Base-by-base conservation (phyloP, 1,140 invertebrate genomes). In the Odontomachus brunneus region DNA sequence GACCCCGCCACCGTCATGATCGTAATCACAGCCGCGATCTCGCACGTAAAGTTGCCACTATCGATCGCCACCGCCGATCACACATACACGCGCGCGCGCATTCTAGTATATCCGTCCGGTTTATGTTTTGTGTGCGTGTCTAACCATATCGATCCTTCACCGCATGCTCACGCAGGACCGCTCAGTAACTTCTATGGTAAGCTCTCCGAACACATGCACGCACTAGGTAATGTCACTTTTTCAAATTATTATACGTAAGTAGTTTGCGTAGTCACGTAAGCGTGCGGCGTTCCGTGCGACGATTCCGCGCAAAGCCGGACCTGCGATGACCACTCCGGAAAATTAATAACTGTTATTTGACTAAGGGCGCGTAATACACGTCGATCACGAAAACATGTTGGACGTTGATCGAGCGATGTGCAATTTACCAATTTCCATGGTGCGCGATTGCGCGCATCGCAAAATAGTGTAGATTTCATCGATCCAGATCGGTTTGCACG, bases 181-280 rank as follows among this genome's bases (percentile, higher is more conserved):
- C 90, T 94, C 85, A 86, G 88, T 92, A 90, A 92, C 84, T 90
- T 95, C 84, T 95, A 95, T 92, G 95, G 94, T 95, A 95, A 95
- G 95, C 92, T 94, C 91, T 92, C 92, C 90, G 92, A 93, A 93
- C 91, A 91, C 90, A 92, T 93, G 92, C 90, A 93, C 91, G 93
- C 92, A 92, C 91, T 94, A 94, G 93, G 94, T 94, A 94, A 94
- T 92, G 88, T 92, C 89, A 92, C 90, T 93, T 89, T 92, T 90
- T 88, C 82, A 91, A 84, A 89, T 89, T 82, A 89, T 24, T 88
- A 86, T 84, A 84, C 65, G 74, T 84, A 87, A 88, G 85, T 87
- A 83, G 85, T 81, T 17, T 65, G 73, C 53, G 63, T 80, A 67
- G 71, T 67, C 51, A 57, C 24, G 53, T 26, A 48, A 33, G 22